Evolutionary conservation across 2,888 invertebrate genomes (phyloP), one percentile per base, ranked within the genome.

Genomic region (Xestia sexstrigata): DNA sequence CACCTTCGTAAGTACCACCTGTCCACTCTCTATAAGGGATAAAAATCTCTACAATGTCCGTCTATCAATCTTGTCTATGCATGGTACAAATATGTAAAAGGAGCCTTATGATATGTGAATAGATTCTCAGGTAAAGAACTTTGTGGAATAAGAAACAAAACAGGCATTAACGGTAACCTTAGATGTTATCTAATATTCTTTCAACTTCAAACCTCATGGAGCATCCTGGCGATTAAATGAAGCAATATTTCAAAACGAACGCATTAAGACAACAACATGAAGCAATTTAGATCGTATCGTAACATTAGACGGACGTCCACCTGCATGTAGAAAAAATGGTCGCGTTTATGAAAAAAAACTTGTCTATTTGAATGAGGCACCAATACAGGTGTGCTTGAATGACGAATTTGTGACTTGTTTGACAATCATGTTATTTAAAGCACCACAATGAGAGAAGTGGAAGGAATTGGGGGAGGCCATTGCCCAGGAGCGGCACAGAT

Each of bases 1-100:
- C 39, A 98, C 99, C 91, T 98, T 98, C 93, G 99, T 99, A 97
- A 98, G 98, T 98, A 93, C 26, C 13, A n/a, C 42, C 69, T 23
- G 11, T 52, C n/a, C 39, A 39, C 5, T 45, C 5, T 63, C 9
- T 30, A 7, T 39, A 80, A 6, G 30, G 67, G 11, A 35, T 15
- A 55, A 7, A 30, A 47, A 71, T 74, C 65, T 60, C 23, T 23
- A 66, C 23, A 20, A 78, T 73, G 49, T 70, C 62, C 42, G 26
- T 23, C 23, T 20, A 58, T 26, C 9, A 58, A 23, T 66, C 23
- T 4, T 55, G 42, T 13, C 47, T 42, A 39, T 42, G n/a, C 35
- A 26, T 39, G 13, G 17, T 52, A 35, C 9, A 65, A 68, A 52
- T 65, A 58, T 45, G n/a, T 55, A 35, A 49, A 26, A 65, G 23